phyloP scores from a whole-genome alignment of 1,140 invertebrate genomes.

The Bemisia tabaci region DNA sequence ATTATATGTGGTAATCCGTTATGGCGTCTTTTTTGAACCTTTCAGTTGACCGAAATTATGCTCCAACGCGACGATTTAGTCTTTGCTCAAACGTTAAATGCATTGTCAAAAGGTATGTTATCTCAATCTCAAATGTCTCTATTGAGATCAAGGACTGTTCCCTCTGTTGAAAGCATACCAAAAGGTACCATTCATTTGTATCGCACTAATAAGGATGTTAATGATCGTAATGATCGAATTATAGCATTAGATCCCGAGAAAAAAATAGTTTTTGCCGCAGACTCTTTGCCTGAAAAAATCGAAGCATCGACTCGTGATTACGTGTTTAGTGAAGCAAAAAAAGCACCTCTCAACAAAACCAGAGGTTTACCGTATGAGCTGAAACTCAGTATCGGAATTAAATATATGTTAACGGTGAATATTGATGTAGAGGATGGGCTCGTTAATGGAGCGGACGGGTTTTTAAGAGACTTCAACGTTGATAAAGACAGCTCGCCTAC shows the following conservation, averaged over 20 bases:
- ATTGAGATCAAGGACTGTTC: not conserved
- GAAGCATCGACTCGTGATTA: not conserved
- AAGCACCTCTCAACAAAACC: constrained; percentile 3
- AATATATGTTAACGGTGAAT: constrained; percentile 30
- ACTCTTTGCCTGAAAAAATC: not conserved
- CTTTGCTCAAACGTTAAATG: constrained; percentile 13
- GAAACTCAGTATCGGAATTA: constrained; percentile 1
- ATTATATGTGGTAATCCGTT: constrained; percentile 8
- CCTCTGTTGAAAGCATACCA: not conserved
- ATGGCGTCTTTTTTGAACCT: constrained; percentile 12
- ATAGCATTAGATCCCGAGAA: not conserved
- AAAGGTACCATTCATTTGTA: constrained; percentile 1
- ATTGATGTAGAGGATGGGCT: constrained; percentile 29
- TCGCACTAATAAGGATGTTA: constrained; percentile 5
- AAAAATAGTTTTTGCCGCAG: not conserved
- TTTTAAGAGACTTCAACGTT: not conserved
- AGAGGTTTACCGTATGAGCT: constrained; percentile 1
- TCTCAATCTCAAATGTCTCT: not conserved
- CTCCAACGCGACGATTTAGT: constrained; percentile 13
- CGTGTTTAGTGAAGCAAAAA: not conserved
- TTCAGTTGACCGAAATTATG: constrained; percentile 16
- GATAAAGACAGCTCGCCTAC: not conserved
- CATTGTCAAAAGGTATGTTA: constrained; percentile 11
- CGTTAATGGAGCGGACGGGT: constrained; percentile 27
- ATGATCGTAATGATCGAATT: not conserved